Evolutionary conservation across 2,113 vertebrate species (phyloP).

Genomic region (Grantiella picta): DNA sequence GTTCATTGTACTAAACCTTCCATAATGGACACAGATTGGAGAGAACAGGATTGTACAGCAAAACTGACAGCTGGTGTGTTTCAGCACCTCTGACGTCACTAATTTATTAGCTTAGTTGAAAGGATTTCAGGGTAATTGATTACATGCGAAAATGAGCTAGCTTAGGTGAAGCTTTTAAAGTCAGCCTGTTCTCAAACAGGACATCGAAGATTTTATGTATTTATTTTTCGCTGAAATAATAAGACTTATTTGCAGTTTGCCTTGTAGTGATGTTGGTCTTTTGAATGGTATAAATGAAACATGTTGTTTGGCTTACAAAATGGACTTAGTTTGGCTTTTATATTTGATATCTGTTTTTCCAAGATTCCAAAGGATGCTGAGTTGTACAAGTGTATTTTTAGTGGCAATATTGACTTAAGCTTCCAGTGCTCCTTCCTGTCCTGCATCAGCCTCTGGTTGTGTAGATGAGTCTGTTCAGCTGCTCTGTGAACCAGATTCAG

Average conservation of each 20-base stretch:
- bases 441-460: neutral
- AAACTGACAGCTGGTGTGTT: constrained; percentile 22
- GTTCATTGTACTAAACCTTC: neutral
- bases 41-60: neutral
- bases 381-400: neutral
- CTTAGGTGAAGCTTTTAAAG: constrained; percentile 7
- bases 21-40: neutral
- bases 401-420: neutral
- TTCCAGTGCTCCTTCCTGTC: neutral
- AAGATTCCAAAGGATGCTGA: neutral
- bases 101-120: constrained; percentile 15
- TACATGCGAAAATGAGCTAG: neutral
- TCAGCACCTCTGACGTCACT: neutral
- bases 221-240: neutral
- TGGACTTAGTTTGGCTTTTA: neutral
- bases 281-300: neutral
- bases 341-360: neutral
- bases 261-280: neutral
- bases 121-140: constrained; percentile 32
- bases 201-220: neutral
- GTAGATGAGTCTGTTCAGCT: neutral
- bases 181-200: neutral
- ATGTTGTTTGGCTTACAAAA: neutral
- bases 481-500: neutral
- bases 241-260: neutral